These are phyloP conservation scores for Syrphus vitripennis DNA, from an alignment of 2,888 invertebrate genomes.

Conservation along the genomic window DNA sequence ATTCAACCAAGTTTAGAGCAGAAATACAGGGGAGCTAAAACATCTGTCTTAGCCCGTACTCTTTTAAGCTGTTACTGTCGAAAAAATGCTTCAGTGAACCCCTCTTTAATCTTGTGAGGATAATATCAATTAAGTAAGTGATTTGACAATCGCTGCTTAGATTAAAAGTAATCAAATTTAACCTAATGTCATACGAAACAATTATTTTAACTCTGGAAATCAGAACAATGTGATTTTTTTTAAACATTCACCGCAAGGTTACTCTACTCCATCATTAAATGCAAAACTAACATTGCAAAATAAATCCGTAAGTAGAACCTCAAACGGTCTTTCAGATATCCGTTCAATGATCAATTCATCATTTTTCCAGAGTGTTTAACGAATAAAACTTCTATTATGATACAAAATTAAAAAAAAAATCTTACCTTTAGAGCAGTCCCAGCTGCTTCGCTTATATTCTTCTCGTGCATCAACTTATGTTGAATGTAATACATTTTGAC, in stretches of 20 bases:
- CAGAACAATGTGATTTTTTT: slow-evolving; percentile 50
- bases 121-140: too few species aligned
- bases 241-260: slow-evolving; percentile 63
- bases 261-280: slow-evolving; percentile 38
- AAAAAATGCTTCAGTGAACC: too few species aligned
- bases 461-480: slow-evolving; percentile 83
- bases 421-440: slow-evolving; percentile 70
- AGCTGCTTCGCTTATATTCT: slow-evolving; percentile 70
- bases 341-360: slow-evolving; percentile 65
- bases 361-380: slow-evolving; percentile 22
- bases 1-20: too few species aligned
- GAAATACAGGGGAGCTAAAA: too few species aligned
- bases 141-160: too few species aligned
- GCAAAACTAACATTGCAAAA: slow-evolving; percentile 58
- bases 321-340: slow-evolving; percentile 65
- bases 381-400: not conserved
- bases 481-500: slow-evolving; percentile 86
- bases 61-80: too few species aligned
- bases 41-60: too few species aligned
- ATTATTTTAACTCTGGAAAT: slow-evolving; percentile 7
- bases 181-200: not conserved
- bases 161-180: not conserved
- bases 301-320: slow-evolving; percentile 50
- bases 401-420: not conserved
- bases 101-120: too few species aligned